These are phyloP conservation scores for Lasioglossum marginatum DNA, from an alignment of 2,888 invertebrate genomes.

Conservation along the genomic window DNA sequence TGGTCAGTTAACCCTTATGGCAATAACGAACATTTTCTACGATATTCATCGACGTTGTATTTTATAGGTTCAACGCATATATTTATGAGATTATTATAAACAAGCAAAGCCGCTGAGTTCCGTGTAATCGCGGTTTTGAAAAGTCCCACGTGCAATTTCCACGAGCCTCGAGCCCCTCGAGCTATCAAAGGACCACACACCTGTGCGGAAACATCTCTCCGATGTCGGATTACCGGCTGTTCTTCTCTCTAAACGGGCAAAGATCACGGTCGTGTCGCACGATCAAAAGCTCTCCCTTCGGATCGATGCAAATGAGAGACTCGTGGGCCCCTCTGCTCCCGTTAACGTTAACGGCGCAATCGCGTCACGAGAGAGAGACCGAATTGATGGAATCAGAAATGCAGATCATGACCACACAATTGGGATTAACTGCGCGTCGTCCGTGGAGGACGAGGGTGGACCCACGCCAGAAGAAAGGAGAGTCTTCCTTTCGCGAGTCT, in stretches of 20 bases:
- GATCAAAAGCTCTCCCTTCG: conserved; percentile 28
- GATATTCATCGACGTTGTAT: neutral
- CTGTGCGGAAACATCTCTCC: neutral
- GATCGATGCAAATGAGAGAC: conserved; percentile 76
- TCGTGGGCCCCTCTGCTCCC: conserved; percentile 31
- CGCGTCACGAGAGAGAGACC: conserved; percentile 56
- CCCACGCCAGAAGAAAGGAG: neutral
- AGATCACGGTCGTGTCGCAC: conserved; percentile 40
- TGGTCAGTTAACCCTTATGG: too few species aligned
- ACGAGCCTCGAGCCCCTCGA: neutral
- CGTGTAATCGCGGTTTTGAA: neutral
- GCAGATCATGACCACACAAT: conserved; percentile 76
- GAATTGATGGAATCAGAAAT: conserved; percentile 79
- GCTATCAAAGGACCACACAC: neutral
- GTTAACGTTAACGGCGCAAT: conserved; percentile 6
- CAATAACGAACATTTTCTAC: neutral
- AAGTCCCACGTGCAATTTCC: neutral
- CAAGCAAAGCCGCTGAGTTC: neutral
- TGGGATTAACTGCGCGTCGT: conserved; percentile 66
- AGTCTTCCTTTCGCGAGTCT: conserved; percentile 2
- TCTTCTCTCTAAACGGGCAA: conserved; percentile 11
- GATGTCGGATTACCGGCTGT: conserved; percentile 4
- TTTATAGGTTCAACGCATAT: neutral
- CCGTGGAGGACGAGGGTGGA: neutral
- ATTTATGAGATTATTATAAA: neutral